Percentiles rank a stretch among this genome's conserved stretches.
Evolutionary conservation across 2,113 vertebrate species (phyloP).

Genomic region (Silurus glanis): DNA sequence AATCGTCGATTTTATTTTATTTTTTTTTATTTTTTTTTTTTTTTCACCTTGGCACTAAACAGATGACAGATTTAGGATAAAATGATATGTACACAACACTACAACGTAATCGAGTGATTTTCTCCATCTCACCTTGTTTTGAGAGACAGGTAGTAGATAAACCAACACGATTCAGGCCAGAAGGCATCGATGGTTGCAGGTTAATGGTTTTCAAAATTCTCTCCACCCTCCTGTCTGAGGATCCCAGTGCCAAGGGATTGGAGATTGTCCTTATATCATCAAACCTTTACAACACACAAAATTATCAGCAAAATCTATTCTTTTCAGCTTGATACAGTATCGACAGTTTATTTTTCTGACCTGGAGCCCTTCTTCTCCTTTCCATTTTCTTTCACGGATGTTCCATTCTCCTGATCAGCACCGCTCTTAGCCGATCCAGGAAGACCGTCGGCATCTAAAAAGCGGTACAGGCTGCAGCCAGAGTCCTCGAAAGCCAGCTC

Average conservation of each 20-base stretch:
- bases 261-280: constrained; percentile 73
- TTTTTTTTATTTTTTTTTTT: too few relatives aligned
- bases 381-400: constrained; percentile 52
- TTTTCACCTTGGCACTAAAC: not conserved
- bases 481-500: constrained; percentile 79
- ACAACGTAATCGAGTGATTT: not conserved
- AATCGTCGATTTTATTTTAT: too few relatives aligned
- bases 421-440: constrained; percentile 40
- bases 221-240: constrained; percentile 74
- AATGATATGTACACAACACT: not conserved
- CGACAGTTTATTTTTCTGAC: constrained; percentile 55
- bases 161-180: constrained; percentile 49
- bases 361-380: constrained; percentile 67
- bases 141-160: constrained; percentile 65
- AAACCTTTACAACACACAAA: constrained; percentile 54
- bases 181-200: constrained; percentile 64
- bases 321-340: not conserved
- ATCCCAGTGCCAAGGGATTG: constrained; percentile 76
- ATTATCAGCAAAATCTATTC: not conserved
- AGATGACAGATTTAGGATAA: not conserved
- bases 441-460: constrained; percentile 66
- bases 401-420: constrained; percentile 57
- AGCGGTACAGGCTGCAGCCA: constrained; percentile 78
- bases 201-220: constrained; percentile 73
- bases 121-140: constrained; percentile 71